Percentiles rank a stretch among this genome's conserved stretches.
Evolutionary conservation across 2,888 invertebrate genomes (phyloP).

Genomic region (Drosophila putrida): DNA sequence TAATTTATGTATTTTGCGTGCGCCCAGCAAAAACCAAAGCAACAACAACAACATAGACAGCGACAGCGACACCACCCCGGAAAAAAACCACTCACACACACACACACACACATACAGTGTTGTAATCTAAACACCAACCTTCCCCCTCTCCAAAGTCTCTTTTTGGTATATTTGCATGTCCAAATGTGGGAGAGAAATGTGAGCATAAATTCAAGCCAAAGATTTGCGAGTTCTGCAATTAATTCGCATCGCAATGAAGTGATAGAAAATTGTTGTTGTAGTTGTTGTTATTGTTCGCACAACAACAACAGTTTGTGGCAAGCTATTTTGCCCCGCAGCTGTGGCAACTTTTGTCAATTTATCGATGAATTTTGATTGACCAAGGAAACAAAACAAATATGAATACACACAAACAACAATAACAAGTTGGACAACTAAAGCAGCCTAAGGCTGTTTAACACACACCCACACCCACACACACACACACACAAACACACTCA

Average conservation of each 20-base stretch:
- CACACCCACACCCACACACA: conserved; percentile 7
- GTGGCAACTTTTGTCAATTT: conserved; percentile 51
- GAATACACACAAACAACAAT: conserved; percentile 20
- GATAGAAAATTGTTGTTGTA: conserved; percentile 24
- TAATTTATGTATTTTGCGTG: conserved; percentile 71
- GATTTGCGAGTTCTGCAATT: conserved; percentile 59
- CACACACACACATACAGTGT: background rate
- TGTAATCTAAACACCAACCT: conserved; percentile 40
- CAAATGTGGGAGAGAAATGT: conserved; percentile 44
- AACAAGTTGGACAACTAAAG: conserved; percentile 11
- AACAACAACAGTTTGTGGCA: conserved; percentile 1
- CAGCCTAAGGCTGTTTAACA: conserved; percentile 6
- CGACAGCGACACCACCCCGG: conserved; percentile 38
- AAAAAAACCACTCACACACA: conserved; percentile 25
- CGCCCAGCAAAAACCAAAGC: conserved; percentile 48
- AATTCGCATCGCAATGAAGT: conserved; percentile 64
- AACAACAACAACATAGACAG: conserved; percentile 14
- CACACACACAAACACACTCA: conserved; percentile 2
- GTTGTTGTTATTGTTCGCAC: conserved; percentile 14
- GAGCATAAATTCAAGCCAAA: conserved; percentile 80
- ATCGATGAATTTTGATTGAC: conserved; percentile 64
- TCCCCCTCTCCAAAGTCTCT: conserved; percentile 18
- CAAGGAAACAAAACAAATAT: conserved; percentile 30
- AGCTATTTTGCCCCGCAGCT: conserved; percentile 28
- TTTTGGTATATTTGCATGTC: conserved; percentile 56